phyloP scores from a whole-genome alignment of 2,888 invertebrate genomes.

The Coenonympha arcania region DNA sequence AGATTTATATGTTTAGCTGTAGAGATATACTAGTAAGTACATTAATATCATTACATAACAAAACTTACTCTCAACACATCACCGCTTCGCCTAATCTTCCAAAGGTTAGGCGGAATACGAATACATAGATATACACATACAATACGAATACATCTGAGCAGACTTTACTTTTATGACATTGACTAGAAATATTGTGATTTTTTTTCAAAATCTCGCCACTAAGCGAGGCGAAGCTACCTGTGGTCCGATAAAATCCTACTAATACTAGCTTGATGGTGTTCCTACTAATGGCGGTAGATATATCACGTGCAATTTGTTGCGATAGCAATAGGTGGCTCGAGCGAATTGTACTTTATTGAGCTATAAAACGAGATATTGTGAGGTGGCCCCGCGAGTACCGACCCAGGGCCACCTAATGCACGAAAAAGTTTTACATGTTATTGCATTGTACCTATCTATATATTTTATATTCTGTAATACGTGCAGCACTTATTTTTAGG shows the following conservation, averaged over 20 bases:
- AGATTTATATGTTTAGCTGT: too few relatives aligned
- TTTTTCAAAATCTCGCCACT: too few relatives aligned
- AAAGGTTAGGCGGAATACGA: too few relatives aligned
- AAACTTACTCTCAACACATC: too few relatives aligned
- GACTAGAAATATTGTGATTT: not conserved
- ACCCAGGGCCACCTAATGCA: conserved; percentile 17
- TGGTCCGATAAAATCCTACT: conserved; percentile 20
- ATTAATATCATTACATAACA: too few relatives aligned
- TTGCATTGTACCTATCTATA: not conserved
- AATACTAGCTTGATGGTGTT: conserved; percentile 25
- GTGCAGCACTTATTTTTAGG: too few relatives aligned
- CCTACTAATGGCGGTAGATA: conserved; percentile 49
- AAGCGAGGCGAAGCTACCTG: too few relatives aligned
- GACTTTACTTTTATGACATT: not conserved
- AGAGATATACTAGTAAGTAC: too few relatives aligned
- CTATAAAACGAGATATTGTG: conserved; percentile 47
- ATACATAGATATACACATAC: too few relatives aligned
- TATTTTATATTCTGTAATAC: too few relatives aligned
- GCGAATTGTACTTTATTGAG: conserved; percentile 60
- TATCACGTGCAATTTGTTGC: conserved; percentile 70
- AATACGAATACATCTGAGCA: conserved; percentile 11
- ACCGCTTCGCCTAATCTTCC: too few relatives aligned
- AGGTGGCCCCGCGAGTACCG: conserved; percentile 23
- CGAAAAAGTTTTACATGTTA: conserved; percentile 16
- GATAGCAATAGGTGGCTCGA: conserved; percentile 57